Evolutionary conservation across 2,797 vertebrate species (phyloP), one percentile per base, ranked within the genome.

Genomic region (Rhinophrynus dorsalis): DNA sequence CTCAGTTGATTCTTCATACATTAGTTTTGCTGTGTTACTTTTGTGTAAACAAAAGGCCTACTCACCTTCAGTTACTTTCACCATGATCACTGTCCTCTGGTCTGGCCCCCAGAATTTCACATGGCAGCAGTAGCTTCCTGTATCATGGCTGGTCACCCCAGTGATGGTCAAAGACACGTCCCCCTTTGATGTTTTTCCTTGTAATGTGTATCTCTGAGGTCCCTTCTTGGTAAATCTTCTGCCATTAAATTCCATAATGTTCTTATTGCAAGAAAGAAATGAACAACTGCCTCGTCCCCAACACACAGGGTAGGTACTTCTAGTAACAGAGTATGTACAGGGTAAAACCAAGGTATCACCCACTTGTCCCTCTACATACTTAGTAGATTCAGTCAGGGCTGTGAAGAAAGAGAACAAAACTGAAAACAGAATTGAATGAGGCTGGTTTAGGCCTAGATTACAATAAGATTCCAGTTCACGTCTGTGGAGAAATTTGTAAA

Each of bases 121-220:
- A 0, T 93, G 89, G 69, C 94, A 96, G 79, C 94, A 94, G 1
- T 95, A 96, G 0, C 0, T 75, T 38, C 94, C 94, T 0, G 82
- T 79, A 79, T 96, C 94, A 0, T 26, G 58, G 56, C 82, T 76
- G 24, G 64, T 47, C 0, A 88, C 85, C 0, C 76, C 75, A 54
- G 58, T 2, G 5, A 96, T 91, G 0, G 88, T 94, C 78, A 95
- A 84, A 13, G 92, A 91, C 68, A 93, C 88, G 0, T 94, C 75
- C 0, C 94, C 93, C 0, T 0, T 0, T 0, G 0, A 1, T 4
- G 90, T 29, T 6, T 78, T 0, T 11, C 91, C 89, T 24, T 3
- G n/a, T 26, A 95, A 65, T 12, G 12, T 23, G 66, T 95, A 94
- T 58, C 89, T 90, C 40, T 76, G 76, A 0, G 75, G 75, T 54